Conservation (phyloP, 2,888 invertebrate genomes). For the Cyaniris semiargus region DNA sequence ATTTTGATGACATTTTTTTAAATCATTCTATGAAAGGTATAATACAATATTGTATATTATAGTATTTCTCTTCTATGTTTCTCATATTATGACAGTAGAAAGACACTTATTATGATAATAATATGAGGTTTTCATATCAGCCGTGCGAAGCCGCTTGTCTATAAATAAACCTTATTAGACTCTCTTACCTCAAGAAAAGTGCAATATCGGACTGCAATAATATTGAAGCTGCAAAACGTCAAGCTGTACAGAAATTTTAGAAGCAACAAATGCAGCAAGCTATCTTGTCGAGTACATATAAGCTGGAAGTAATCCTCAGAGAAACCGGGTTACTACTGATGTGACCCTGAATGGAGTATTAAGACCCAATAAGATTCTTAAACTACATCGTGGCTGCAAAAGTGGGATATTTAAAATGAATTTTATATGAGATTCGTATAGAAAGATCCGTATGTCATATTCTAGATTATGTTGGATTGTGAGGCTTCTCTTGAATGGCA, state of each 20-base stretch:
- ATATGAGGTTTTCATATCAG: no score
- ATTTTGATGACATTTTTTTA: no score
- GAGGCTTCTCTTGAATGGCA: neutral
- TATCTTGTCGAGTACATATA: conserved; percentile 42
- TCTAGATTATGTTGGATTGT: neutral
- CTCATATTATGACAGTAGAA: no score
- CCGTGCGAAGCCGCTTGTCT: no score
- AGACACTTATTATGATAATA: no score
- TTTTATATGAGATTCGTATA: neutral
- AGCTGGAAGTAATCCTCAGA: conserved; percentile 47
- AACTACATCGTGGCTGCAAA: conserved; percentile 9
- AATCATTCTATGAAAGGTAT: no score
- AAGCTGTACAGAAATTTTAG: conserved; percentile 54
- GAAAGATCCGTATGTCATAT: neutral
- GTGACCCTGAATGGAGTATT: conserved; percentile 38
- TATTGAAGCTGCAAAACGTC: conserved; percentile 45
- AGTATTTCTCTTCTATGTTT: no score
- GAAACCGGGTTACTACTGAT: conserved; percentile 43
- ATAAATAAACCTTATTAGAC: no score
- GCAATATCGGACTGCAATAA: conserved; percentile 33
- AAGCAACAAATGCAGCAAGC: conserved; percentile 57
- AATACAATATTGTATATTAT: no score
- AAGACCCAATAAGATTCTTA: conserved; percentile 36
- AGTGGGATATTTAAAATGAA: neutral
- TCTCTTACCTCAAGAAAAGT: neutral